Conservation (phyloP, 30 jellyfish, hydroid and myxozoan species). For the Turritopsis rubra region DNA sequence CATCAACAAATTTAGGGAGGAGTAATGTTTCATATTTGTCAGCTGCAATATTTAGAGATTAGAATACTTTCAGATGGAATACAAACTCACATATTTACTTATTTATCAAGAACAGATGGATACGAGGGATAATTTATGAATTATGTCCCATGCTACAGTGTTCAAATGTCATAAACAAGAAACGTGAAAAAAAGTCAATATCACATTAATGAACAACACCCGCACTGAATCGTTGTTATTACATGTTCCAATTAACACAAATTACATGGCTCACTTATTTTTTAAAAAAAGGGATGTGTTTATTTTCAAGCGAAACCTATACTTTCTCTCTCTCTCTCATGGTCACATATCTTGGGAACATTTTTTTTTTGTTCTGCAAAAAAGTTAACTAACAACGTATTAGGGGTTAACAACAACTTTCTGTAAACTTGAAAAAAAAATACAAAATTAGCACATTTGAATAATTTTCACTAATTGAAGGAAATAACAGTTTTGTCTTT, state of each 20-base stretch:
- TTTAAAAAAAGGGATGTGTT: not conserved
- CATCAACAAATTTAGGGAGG: not conserved
- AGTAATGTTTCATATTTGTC: not conserved
- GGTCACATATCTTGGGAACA: not conserved
- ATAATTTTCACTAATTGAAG: not conserved
- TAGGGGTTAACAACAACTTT: not conserved
- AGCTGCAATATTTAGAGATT: not conserved
- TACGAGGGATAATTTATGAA: not conserved
- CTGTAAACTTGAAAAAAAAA: not conserved
- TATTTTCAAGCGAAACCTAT: not conserved
- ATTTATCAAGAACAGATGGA: not conserved
- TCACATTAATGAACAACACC: not conserved
- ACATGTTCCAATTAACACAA: not conserved
- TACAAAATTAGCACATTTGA: no score
- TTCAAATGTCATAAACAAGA: not conserved
- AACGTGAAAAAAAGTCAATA: not conserved
- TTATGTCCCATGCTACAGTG: not conserved
- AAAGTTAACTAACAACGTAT: not conserved
- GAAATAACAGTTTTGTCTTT: not conserved
- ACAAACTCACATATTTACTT: not conserved
- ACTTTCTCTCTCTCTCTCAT: no score
- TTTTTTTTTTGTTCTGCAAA: not conserved
- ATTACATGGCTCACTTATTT: not conserved
- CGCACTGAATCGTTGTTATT: not conserved
- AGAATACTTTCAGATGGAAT: not conserved